phyloP scores from a whole-genome alignment of 2,888 invertebrate genomes.

The Steinernema hermaphroditum region DNA sequence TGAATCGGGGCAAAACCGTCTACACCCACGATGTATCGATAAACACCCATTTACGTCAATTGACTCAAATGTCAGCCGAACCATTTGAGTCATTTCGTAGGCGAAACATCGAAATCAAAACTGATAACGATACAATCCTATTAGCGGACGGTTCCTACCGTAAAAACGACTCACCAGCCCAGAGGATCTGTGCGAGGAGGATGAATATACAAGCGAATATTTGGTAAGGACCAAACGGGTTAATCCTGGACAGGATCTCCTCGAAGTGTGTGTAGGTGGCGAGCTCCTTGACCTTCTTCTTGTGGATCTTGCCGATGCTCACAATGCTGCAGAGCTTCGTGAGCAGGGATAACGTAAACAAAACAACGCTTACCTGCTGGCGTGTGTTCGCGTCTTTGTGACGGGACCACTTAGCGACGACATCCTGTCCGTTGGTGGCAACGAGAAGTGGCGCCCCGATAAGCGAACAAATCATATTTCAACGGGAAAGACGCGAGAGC shows the following conservation, averaged over 20 bases:
- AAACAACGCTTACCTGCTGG: neutral
- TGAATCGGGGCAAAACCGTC: too few relatives aligned
- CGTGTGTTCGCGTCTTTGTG: slow-evolving; percentile 28
- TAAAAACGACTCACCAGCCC: slow-evolving; percentile 54
- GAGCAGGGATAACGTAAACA: too few relatives aligned
- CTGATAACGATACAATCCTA: too few relatives aligned
- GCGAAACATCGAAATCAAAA: too few relatives aligned
- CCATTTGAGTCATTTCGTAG: too few relatives aligned
- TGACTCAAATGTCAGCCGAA: too few relatives aligned
- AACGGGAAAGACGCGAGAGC: slow-evolving; percentile 2
- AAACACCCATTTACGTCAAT: too few relatives aligned
- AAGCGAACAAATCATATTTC: slow-evolving; percentile 24
- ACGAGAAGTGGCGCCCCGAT: slow-evolving; percentile 12
- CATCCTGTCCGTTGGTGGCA: slow-evolving; percentile 12
- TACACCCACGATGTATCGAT: too few relatives aligned
- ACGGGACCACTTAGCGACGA: slow-evolving; percentile 7
- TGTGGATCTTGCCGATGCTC: slow-evolving; percentile 5
- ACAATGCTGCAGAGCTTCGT: neutral
- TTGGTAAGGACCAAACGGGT: slow-evolving; percentile 61
- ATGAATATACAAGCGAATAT: slow-evolving; percentile 61
- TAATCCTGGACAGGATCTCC: slow-evolving; percentile 47
- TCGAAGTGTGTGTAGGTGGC: slow-evolving; percentile 34
- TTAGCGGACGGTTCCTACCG: too few relatives aligned
- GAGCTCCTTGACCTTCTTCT: slow-evolving; percentile 14
- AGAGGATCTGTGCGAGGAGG: slow-evolving; percentile 60